These are phyloP conservation scores for Brachypteracias leptosomus DNA, from an alignment of 2,113 vertebrate genomes.

Conservation along the genomic window DNA sequence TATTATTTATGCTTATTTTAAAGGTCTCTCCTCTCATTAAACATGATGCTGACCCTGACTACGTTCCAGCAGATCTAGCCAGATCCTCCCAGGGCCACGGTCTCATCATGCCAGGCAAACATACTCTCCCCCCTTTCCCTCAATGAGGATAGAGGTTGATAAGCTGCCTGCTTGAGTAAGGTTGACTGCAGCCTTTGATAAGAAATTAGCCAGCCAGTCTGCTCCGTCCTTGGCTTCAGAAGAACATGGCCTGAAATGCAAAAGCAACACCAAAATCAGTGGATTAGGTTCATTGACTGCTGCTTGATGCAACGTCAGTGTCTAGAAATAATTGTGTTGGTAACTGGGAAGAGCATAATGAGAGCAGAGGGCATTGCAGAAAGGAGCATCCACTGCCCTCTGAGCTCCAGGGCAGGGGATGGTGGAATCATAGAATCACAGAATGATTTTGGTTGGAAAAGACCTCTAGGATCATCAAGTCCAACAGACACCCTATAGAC, in stretches of 20 bases:
- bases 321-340: background rate
- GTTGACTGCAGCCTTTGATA: background rate
- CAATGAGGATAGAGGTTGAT: background rate
- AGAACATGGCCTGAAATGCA: background rate
- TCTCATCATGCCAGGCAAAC: background rate
- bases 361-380: background rate
- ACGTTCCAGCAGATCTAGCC: background rate
- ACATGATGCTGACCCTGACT: background rate
- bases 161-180: background rate
- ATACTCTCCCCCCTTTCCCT: background rate
- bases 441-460: too few species aligned
- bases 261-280: background rate
- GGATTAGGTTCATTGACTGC: background rate
- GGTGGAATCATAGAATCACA: too few species aligned
- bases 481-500: too few species aligned
- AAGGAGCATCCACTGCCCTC: background rate
- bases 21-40: background rate
- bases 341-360: background rate
- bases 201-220: background rate
- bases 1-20: background rate
- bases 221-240: background rate
- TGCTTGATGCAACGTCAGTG: background rate
- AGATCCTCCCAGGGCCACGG: background rate
- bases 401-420: background rate
- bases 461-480: too few species aligned